Evolutionary conservation across 2,797 vertebrate genomes (phyloP), one percentile per base, ranked within the genome.

Genomic region (Pristis pectinata): DNA sequence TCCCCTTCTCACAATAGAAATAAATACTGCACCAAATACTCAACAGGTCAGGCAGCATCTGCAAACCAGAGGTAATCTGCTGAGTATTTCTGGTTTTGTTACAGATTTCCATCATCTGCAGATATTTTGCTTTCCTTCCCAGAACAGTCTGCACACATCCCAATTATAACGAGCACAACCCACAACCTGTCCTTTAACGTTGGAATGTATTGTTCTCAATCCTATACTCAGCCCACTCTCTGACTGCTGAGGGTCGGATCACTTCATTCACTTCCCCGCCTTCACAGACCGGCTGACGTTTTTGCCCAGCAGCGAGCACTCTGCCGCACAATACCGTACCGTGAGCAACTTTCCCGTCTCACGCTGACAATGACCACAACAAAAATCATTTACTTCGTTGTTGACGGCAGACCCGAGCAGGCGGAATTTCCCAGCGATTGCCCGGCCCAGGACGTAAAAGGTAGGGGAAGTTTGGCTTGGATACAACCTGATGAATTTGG

Each of bases 361-460:
- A 74, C 41, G 34, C 80, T 64, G 49, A 34, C 95, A 95, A 95
- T 96, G 95, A 97, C 97, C 97, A 96, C 95, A 95, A 96, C 96
- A 93, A 97, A 97, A 96, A 97, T 97, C 9, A 97, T 98, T 96
- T 97, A 96, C 95, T 98, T 98, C 95, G 97, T 97, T 0, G 96
- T 97, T 82, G 97, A 97, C 27, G 97, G 97, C 82, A 97, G 96
- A 97, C 97, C 97, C 2, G 97, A 98, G 95, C 96, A 96, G 95
- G 97, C 97, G 0, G 97, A 98, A 96, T 97, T 98, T 95, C 95
- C 96, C 0, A 37, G 95, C 24, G 96, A 97, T 49, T 97, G 97
- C 37, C 97, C 97, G 34, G 95, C 97, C 9, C 97, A 97, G 95
- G 97, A 97, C 53, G 95, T 98, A 59, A 98, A 98, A 97, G 97